Conservation (phyloP, 2,113 vertebrate species). For the Heteronetta atricapilla region DNA sequence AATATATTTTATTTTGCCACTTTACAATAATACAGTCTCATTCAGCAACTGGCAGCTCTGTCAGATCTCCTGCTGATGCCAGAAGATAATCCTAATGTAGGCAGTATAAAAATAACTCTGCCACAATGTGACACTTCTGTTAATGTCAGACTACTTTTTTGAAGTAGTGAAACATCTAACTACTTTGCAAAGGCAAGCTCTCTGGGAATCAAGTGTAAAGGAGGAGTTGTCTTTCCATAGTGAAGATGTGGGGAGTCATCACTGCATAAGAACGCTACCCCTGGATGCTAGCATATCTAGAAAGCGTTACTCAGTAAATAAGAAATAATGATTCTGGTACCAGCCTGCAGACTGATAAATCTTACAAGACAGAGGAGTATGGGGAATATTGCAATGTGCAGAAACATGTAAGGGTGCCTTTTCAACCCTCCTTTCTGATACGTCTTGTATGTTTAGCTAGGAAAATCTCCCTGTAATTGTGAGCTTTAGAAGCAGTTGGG, state of each 20-base stretch:
- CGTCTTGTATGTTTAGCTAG: not conserved
- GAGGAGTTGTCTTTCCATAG: not conserved
- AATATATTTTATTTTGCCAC: not conserved
- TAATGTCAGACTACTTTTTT: slow-evolving; percentile 23
- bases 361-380: not conserved
- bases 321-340: not conserved
- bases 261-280: not conserved
- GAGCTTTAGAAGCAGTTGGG: not conserved
- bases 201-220: not conserved
- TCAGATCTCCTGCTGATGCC: slow-evolving; percentile 1
- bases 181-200: not conserved
- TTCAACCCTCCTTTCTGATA: not conserved
- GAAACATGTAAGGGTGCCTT: not conserved
- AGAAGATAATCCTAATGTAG: not conserved
- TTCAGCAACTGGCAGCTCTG: not conserved
- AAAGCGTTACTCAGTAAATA: not conserved
- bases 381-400: not conserved
- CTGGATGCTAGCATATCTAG: not conserved
- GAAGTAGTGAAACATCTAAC: slow-evolving; percentile 16
- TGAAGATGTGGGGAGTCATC: not conserved
- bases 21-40: not conserved
- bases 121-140: not conserved
- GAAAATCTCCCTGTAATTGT: not conserved
- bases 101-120: slow-evolving; percentile 30
- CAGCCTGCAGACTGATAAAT: not conserved